A percentile compares a stretch with the other conserved stretches of the same genome.
These are phyloP conservation scores for Eilema caniola DNA, from an alignment of 2,888 invertebrate species.

Conservation along the genomic window DNA sequence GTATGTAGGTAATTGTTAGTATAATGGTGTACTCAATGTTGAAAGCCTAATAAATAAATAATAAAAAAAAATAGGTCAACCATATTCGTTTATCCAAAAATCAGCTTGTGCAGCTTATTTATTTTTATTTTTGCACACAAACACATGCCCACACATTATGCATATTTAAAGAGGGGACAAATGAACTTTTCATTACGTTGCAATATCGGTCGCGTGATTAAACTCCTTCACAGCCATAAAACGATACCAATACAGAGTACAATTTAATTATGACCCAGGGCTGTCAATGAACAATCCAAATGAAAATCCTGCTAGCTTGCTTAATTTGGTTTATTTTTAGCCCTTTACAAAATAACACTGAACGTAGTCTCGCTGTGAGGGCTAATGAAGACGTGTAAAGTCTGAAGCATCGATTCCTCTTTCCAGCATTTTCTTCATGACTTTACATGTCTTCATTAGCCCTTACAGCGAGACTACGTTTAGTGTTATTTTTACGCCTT, in stretches of 20 bases:
- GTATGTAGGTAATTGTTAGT: too few relatives aligned
- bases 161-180: constrained; percentile 28
- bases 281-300: constrained; percentile 37
- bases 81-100: neutral
- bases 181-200: constrained; percentile 52
- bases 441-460: neutral
- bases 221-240: constrained; percentile 73
- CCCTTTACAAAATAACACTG: neutral
- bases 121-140: neutral
- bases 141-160: neutral
- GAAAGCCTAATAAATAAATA: too few relatives aligned
- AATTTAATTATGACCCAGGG: constrained; percentile 65
- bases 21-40: too few relatives aligned
- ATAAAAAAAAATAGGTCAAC: too few relatives aligned
- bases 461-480: neutral
- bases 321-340: neutral
- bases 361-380: neutral
- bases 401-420: too few relatives aligned
- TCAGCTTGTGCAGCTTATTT: neutral
- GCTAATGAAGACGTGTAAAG: neutral
- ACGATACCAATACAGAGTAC: constrained; percentile 64
- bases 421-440: neutral
- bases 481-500: neutral
- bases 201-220: constrained; percentile 65
- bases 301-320: too few relatives aligned